phyloP scores from a whole-genome alignment of 92 coral and sea anemone genomes.

The Palythoa caribaeorum region DNA sequence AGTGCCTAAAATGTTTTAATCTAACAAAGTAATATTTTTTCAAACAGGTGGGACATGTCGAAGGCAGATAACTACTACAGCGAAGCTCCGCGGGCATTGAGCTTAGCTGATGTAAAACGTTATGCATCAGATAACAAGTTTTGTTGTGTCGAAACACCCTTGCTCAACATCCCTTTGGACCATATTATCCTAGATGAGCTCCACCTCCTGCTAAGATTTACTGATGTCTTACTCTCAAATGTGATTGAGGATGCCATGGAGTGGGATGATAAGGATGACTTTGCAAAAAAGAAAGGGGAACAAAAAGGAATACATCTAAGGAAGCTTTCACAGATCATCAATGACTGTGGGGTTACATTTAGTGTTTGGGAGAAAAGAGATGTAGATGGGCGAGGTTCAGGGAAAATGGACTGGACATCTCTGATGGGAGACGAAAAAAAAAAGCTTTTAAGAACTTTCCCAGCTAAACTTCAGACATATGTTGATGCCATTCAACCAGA shows the following conservation, averaged over 20 bases:
- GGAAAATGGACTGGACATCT: slow-evolving; percentile 57
- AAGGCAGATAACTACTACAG: slow-evolving; percentile 29
- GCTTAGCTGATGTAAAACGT: slow-evolving; percentile 41
- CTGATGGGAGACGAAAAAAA: slow-evolving; percentile 71
- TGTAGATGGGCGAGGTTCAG: slow-evolving; percentile 58
- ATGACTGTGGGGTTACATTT: slow-evolving; percentile 65
- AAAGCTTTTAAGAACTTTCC: slow-evolving; percentile 32
- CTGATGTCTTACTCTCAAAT: slow-evolving; percentile 65
- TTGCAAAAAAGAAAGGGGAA: slow-evolving; percentile 60
- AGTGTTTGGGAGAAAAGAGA: slow-evolving; percentile 65
- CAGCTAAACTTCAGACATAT: slow-evolving; percentile 34
- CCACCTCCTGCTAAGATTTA: slow-evolving; percentile 58
- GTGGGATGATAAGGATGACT: slow-evolving; percentile 69
- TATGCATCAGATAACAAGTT: slow-evolving; percentile 39
- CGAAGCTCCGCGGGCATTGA: slow-evolving; percentile 43
- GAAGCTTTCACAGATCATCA: slow-evolving; percentile 38
- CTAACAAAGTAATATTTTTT: slow-evolving; percentile 5
- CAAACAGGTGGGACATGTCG: slow-evolving; percentile 46
- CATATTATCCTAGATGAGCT: slow-evolving; percentile 69
- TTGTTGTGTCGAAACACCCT: slow-evolving; percentile 48
- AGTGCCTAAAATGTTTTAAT: slow-evolving; percentile 10
- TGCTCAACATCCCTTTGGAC: slow-evolving; percentile 55
- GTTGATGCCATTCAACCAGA: slow-evolving; percentile 58
- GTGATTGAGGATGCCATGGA: slow-evolving; percentile 53
- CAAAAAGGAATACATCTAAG: slow-evolving; percentile 49